Evolutionary conservation across 2,797 vertebrate species (phyloP), one percentile per base, ranked within the genome.

Genomic region (Orientallactaga sibirica): DNA sequence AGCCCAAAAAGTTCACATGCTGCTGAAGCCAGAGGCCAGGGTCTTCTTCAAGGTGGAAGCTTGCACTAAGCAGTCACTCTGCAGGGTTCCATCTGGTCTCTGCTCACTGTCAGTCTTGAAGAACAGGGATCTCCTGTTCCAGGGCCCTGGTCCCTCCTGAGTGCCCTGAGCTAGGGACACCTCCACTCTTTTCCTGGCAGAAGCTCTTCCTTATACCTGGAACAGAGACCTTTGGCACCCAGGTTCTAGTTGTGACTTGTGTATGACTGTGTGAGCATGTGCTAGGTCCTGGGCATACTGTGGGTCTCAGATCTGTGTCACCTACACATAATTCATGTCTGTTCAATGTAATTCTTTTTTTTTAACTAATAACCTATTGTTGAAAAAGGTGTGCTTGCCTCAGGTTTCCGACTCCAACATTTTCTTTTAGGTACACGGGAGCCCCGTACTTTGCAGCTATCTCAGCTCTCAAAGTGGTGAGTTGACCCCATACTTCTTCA

Each of bases 391-490:
- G 29, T 81, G 8, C 29, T 12, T 61, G 25, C n/a, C n/a, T 64
- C 48, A 25, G 16, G 52, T 43, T 94, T 95, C 33, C 97, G 95
- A 97, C 4, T 18, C 82, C 41, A 68, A 0, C 92, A 4, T 96
- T 5, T 92, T 86, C 64, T 78, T 96, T 95, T 92, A 99, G 99
- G 92, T 99, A 99, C 92, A 99, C 99, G 4, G 99, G 99, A 97
- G 99, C 99, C 25, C 99, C 99, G 0, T 99, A 99, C 97, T 99
- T 99, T 97, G 99, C 99, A 48, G 99, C 99, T 67, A 99, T 99
- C 97, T 98, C 99, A 68, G 99, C 99, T 86, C 97, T 99, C 79
- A 99, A 99, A 99, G 99, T 99, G 98, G 99, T 99, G 98, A 1
- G 99, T 98, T 86, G 90, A 84, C 66, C 37, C 70, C 25, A 0